Conservation (phyloP, 1,140 invertebrate species). For the Diabrotica virgifera region DNA sequence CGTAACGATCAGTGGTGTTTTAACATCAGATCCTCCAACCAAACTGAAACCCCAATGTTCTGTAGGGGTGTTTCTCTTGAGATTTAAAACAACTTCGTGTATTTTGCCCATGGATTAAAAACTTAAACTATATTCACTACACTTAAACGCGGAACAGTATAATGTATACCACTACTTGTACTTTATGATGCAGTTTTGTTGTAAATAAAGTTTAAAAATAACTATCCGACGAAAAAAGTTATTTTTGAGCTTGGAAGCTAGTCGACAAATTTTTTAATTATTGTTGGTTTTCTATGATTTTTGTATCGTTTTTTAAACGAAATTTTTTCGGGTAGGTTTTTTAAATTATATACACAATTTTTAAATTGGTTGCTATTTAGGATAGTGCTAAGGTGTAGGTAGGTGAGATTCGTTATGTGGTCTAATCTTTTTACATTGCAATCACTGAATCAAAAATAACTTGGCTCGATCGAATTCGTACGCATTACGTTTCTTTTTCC, state of each 20-base stretch:
- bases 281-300: neutral
- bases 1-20: conserved; percentile 84
- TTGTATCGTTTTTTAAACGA: no score
- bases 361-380: conserved; percentile 5
- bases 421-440: conserved; percentile 14
- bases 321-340: conserved; percentile 29
- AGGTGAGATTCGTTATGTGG: neutral
- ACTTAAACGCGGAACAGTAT: conserved; percentile 8
- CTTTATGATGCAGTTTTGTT: conserved; percentile 5
- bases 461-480: conserved; percentile 9
- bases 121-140: neutral
- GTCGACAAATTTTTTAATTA: conserved; percentile 1
- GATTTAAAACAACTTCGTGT: conserved; percentile 69
- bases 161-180: conserved; percentile 8
- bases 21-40: conserved; percentile 85
- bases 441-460: conserved; percentile 28
- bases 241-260: conserved; percentile 18
- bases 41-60: conserved; percentile 89
- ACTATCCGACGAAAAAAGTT: conserved; percentile 7
- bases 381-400: conserved; percentile 13
- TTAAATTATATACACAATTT: conserved; percentile 27
- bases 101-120: conserved; percentile 53
- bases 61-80: conserved; percentile 70
- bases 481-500: conserved; percentile 18
- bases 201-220: conserved; percentile 20